phyloP scores from a whole-genome alignment of 2,797 vertebrate genomes.

The Euthynnus affinis region DNA sequence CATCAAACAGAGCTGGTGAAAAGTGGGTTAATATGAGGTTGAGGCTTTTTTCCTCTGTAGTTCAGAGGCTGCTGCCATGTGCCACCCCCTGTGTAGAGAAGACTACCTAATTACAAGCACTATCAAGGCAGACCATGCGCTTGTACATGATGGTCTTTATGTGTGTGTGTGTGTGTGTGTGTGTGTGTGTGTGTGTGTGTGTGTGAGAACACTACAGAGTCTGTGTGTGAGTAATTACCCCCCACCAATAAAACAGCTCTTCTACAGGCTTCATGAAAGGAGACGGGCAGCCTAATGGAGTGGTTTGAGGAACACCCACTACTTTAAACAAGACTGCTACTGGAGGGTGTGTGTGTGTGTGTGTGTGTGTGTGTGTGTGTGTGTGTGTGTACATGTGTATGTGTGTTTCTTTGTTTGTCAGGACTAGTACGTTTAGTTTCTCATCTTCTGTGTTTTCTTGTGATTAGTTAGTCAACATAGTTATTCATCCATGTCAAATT shows the following conservation, averaged over 20 bases:
- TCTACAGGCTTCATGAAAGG: conserved; percentile 70
- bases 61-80: conserved; percentile 40
- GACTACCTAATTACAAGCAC: conserved; percentile 76
- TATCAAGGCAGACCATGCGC: conserved; percentile 40
- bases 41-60: conserved; percentile 53
- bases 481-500: background rate
- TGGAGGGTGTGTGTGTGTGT: conserved; percentile 5
- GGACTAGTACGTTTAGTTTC: background rate
- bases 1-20: conserved; percentile 71
- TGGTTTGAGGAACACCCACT: conserved; percentile 66
- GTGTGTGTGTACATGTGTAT: conserved; percentile 1
- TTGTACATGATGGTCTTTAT: conserved; percentile 36
- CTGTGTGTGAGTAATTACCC: conserved; percentile 63
- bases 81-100: conserved; percentile 38
- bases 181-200: conserved; percentile 23
- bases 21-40: conserved; percentile 75
- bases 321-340: conserved; percentile 57
- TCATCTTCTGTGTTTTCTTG: background rate
- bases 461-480: conserved; percentile 4
- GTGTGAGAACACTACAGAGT: conserved; percentile 35
- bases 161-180: conserved; percentile 22
- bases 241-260: conserved; percentile 75
- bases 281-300: conserved; percentile 58
- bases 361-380: conserved; percentile 1
- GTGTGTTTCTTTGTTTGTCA: background rate